Evolutionary conservation across 2,797 vertebrate species (phyloP).

Genomic region (Champsocephalus esox): DNA sequence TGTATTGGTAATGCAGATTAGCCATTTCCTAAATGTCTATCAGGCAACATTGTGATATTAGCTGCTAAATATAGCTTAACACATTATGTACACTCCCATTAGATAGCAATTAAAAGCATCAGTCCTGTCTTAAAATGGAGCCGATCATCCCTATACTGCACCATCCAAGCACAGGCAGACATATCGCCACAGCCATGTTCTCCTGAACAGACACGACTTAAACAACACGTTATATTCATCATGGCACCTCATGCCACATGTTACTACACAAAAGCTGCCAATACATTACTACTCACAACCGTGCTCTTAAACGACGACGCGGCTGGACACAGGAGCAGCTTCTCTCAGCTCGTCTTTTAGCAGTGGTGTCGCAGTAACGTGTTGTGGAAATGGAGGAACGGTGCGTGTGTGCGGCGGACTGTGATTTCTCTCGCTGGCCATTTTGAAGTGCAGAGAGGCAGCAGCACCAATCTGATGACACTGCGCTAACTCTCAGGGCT

Average conservation of each 20-base stretch:
- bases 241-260: conserved; percentile 20
- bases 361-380: conserved; percentile 76
- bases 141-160: conserved; percentile 67
- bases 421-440: conserved; percentile 76
- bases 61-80: conserved; percentile 20
- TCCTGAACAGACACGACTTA: conserved; percentile 8
- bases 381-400: conserved; percentile 59
- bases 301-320: conserved; percentile 31
- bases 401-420: conserved; percentile 47
- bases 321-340: conserved; percentile 32
- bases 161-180: conserved; percentile 60
- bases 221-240: conserved; percentile 17
- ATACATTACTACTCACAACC: conserved; percentile 64
- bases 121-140: conserved; percentile 76
- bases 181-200: conserved; percentile 39
- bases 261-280: conserved; percentile 18
- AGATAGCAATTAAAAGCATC: conserved; percentile 61
- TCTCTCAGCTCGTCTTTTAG: conserved; percentile 46
- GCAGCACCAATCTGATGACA: conserved; percentile 71
- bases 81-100: conserved; percentile 43
- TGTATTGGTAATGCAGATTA: conserved; percentile 16
- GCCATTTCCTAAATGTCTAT: not conserved
- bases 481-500: conserved; percentile 59
- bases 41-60: conserved; percentile 6
- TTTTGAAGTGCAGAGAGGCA: conserved; percentile 73